Evolutionary conservation across 2,888 invertebrate genomes (phyloP), one percentile per base, ranked within the genome.

Genomic region (Caenorhabditis sulstoni): DNA sequence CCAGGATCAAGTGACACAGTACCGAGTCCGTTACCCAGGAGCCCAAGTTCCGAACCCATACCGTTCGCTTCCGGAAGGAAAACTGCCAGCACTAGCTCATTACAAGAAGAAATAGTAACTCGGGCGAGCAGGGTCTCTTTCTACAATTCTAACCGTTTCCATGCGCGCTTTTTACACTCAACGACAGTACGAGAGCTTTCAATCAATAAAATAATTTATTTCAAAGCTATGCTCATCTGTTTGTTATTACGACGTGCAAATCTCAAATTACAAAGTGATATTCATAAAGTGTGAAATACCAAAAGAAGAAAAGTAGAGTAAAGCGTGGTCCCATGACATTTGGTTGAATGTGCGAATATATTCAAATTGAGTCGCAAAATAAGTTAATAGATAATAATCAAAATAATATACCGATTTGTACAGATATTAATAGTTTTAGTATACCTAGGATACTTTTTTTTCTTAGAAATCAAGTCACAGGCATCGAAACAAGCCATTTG

Each of bases 1-100:
- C 64, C 53, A 84, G 84, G 84, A 84, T 29, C 84, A 84, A 64
- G 81, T 79, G 3, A 59, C 64, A 7, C 61, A 67, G 37, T 84
- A 82, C 62, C 71, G 67, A 41, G 47, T 76, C 3, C 70, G 73
- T 0, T 84, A 77, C 44, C 84, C 84, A 1, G 67, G 71, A 16
- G 75, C 81, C 2, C 74, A 74, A 11, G 81, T 83, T 7, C 64
- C 74, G 14, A 83, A 83, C 45, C 83, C 83, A 1, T 83, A 83
- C 44, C 64, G 70, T 18, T n/a, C 61, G 3, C 75, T 83, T 3
- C 83, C 83, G 11, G 80, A 81, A 41, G 83, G 83, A 20, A 79
- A 83, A 70, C 71, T 83, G 0, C 83, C 83, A 45, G 79, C 83
- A 7, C 64, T 83, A n/a, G 57, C 73, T 16, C 73, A 73, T 14